Evolutionary conservation across 2,113 vertebrate species (phyloP), one percentile per base, ranked within the genome.

Genomic region (Oreochromis niloticus): DNA sequence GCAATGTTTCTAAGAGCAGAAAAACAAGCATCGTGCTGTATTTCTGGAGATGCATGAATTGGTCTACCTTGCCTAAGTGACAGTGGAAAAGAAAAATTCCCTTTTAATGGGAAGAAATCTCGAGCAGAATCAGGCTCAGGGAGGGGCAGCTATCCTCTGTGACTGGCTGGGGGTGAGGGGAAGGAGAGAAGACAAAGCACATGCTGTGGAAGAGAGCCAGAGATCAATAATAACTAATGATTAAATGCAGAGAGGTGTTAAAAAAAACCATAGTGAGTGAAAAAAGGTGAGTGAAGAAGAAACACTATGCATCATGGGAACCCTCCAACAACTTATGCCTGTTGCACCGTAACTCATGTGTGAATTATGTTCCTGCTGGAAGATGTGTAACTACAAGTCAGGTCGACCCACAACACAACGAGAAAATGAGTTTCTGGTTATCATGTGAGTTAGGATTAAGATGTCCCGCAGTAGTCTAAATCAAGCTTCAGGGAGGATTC

Each of bases 271-370:
- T 39, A 9, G 36, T 39, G 9, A 39, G 36, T 39, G 36, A 39
- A 39, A 39, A 39, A 39, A 39, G 36, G 36, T 9, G 36, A 36
- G 36, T 39, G 36, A 39, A 39, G 9, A 39, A 63, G 59, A 63
- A 63, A 63, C 6, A 63, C 16, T 36, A 63, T 19, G 59, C 59
- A 3, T 36, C 32, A 63, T 3, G 59, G 59, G 59, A 12, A 63
- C 32, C 32, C 32, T 63, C 0, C 61, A 36, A 0, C 61, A 66
- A 36, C 17, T 63, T n/a, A 0, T 36, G 32, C 6, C 61, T 66
- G 32, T 36, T 1, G 1, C 32, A 66, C 32, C 9, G 0, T n/a
- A 0, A 66, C 61, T 2, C 30, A 19, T 63, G 17, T 12, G 61
- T 66, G 32, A 63, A 0, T 6, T 34, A 34, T 61, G 57, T 34